Evolutionary conservation across 2,113 vertebrate genomes (phyloP).

Genomic region (Apteryx mantelli): DNA sequence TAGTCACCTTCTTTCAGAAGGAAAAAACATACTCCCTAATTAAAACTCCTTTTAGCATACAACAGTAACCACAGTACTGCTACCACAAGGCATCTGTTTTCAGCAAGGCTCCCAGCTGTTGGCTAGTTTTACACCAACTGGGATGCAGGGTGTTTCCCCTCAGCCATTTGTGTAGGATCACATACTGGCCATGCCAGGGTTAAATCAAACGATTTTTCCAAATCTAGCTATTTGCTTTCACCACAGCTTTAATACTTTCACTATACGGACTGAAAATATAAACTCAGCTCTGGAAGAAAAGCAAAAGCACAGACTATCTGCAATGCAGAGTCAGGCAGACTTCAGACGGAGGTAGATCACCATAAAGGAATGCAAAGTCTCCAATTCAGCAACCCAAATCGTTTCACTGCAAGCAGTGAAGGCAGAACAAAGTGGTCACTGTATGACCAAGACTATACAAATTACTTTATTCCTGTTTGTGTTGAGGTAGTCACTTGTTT

Average conservation of each 20-base stretch:
- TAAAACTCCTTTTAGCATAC: neutral
- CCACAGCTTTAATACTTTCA: neutral
- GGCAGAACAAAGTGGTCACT: slow-evolving; percentile 53
- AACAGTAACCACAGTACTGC: neutral
- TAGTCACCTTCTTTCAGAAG: neutral
- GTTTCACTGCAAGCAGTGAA: neutral
- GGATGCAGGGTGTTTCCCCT: neutral
- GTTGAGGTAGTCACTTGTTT: slow-evolving; percentile 47
- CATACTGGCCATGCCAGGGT: neutral
- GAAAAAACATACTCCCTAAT: neutral
- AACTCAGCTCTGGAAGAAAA: neutral
- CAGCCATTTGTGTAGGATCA: neutral
- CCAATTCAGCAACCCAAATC: neutral
- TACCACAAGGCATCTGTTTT: neutral
- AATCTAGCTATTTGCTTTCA: slow-evolving; percentile 30
- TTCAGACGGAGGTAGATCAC: neutral
- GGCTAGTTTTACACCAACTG: neutral
- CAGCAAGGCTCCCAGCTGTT: neutral
- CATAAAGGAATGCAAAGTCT: neutral
- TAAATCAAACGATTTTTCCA: neutral
- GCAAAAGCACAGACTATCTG: neutral
- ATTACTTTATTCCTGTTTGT: slow-evolving; percentile 56
- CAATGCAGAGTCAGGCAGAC: neutral
- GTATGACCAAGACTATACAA: slow-evolving; percentile 36
- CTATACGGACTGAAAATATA: neutral